phyloP scores from a whole-genome alignment of 2,888 invertebrate species.

The Dryocosmus kuriphilus region DNA sequence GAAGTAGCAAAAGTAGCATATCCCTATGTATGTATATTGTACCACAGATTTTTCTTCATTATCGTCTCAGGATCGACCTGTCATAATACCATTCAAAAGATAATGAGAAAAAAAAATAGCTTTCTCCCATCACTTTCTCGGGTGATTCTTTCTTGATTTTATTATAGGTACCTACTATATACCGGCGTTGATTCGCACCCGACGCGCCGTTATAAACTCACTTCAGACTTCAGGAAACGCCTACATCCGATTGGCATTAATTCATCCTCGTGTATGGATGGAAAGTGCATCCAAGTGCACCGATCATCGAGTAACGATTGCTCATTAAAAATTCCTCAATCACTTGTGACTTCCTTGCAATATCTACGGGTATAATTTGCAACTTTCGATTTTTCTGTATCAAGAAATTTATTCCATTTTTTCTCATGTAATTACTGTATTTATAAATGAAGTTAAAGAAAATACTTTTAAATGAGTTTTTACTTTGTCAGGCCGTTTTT shows the following conservation, averaged over 20 bases:
- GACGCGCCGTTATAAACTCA: constrained; percentile 17
- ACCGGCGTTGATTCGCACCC: constrained; percentile 27
- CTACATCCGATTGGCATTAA: constrained; percentile 37
- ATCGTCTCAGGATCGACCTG: constrained; percentile 1
- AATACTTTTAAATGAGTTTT: no score
- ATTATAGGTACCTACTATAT: constrained; percentile 31
- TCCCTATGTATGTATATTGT: no score
- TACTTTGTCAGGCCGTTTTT: no score
- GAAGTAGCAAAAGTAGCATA: neutral
- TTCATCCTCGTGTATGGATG: constrained; percentile 19
- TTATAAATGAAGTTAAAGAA: no score
- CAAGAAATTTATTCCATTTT: no score
- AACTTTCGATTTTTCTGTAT: neutral
- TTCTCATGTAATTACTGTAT: no score
- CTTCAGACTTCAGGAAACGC: constrained; percentile 22
- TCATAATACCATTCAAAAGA: constrained; percentile 18
- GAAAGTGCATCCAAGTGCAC: constrained; percentile 34
- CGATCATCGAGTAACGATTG: constrained; percentile 20
- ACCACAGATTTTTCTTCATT: constrained; percentile 16
- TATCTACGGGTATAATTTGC: neutral
- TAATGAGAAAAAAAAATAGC: constrained; percentile 30
- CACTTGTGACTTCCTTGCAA: neutral
- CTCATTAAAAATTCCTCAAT: neutral
- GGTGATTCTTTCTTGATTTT: constrained; percentile 28
- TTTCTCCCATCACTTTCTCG: constrained; percentile 31